Evolutionary conservation across 2,888 invertebrate genomes (phyloP).

Genomic region (Trichacis sp.): DNA sequence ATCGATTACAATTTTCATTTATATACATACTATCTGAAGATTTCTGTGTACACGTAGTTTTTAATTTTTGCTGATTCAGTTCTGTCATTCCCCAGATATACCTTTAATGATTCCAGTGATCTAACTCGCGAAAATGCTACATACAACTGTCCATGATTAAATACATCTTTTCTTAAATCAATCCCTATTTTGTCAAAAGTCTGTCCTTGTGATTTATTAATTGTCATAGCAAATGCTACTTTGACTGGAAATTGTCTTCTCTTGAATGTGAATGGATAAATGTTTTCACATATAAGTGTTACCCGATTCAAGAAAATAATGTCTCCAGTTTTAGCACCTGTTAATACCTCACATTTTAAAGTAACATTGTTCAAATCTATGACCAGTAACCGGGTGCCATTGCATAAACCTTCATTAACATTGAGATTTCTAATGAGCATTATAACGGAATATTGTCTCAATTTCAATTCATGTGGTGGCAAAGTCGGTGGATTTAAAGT

Average conservation of each 20-base stretch:
- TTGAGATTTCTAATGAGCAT: slow-evolving; percentile 15
- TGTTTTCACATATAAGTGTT: slow-evolving; percentile 11
- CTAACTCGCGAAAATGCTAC: slow-evolving; percentile 27
- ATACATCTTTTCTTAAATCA: slow-evolving; percentile 29
- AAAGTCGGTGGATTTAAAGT: slow-evolving; percentile 9
- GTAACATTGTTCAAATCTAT: slow-evolving; percentile 15
- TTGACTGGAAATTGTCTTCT: slow-evolving; percentile 35
- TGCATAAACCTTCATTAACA: slow-evolving; percentile 12
- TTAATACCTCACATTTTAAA: slow-evolving; percentile 23
- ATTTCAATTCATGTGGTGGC: slow-evolving; percentile 19
- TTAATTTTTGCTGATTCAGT: too few relatives aligned
- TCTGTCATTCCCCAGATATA: slow-evolving; percentile 9
- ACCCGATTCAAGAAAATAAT: slow-evolving; percentile 29
- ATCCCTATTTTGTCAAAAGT: too few relatives aligned
- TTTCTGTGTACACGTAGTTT: slow-evolving; percentile 18
- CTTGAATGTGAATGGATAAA: slow-evolving; percentile 18
- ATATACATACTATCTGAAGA: too few relatives aligned
- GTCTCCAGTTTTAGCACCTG: slow-evolving; percentile 18
- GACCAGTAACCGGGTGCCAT: slow-evolving; percentile 19
- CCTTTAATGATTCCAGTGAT: slow-evolving; percentile 25
- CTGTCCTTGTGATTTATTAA: slow-evolving; percentile 41
- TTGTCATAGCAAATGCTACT: slow-evolving; percentile 38
- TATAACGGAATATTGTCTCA: slow-evolving; percentile 9
- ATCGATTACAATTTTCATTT: too few relatives aligned
- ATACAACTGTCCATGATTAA: slow-evolving; percentile 38